Conservation (phyloP, 1,140 invertebrate species). For the Zaprionus inermis region DNA sequence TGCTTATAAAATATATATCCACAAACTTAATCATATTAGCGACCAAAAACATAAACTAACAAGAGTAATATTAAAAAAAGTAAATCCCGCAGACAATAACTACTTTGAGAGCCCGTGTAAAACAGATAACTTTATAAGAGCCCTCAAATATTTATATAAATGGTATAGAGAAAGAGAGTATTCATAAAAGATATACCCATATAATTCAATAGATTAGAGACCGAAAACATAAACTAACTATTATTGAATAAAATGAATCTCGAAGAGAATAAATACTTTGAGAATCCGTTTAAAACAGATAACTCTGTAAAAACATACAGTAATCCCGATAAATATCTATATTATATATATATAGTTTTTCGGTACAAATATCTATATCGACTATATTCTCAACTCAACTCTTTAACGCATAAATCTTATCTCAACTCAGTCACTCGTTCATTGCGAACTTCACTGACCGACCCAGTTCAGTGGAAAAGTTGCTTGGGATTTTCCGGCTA, state of each 20-base stretch:
- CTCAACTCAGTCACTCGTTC: background rate
- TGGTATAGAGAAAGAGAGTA: background rate
- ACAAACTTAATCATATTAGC: background rate
- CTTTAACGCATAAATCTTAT: background rate
- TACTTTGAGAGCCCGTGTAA: too few species aligned
- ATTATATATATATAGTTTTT: too few species aligned
- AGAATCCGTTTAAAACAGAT: too few species aligned
- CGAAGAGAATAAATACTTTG: background rate
- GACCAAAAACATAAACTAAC: background rate
- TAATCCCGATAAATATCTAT: background rate
- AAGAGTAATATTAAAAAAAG: background rate
- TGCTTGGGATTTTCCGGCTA: background rate
- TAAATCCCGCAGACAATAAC: background rate
- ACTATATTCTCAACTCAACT: background rate
- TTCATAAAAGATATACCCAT: background rate
- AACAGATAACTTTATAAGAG: too few species aligned
- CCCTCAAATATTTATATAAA: too few species aligned
- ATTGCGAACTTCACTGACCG: conserved; percentile 2
- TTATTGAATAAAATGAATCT: background rate
- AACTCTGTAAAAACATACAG: background rate
- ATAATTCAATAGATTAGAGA: background rate
- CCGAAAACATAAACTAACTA: background rate
- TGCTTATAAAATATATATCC: background rate
- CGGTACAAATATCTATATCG: too few species aligned
- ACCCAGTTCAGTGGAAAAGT: background rate